These are phyloP conservation scores for Leptodactylus fallax DNA, from an alignment of 2,797 vertebrate species.

Conservation along the genomic window DNA sequence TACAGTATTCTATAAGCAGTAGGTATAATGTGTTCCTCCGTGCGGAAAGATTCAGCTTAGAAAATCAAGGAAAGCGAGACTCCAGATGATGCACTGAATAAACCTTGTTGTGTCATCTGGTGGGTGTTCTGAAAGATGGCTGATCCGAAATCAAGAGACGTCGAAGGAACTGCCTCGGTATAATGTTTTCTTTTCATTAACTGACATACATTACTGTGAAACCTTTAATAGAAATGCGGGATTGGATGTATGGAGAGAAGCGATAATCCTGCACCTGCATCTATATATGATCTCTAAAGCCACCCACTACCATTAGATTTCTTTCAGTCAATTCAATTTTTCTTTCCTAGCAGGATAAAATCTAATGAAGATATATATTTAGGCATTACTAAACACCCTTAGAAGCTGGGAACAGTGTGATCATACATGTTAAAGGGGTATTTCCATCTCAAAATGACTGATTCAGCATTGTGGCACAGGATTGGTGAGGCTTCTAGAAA, in stretches of 20 bases:
- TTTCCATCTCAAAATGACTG: too few relatives aligned
- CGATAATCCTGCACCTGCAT: neutral
- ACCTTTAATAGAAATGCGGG: neutral
- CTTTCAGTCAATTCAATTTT: too few relatives aligned
- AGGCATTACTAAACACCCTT: too few relatives aligned
- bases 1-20: neutral
- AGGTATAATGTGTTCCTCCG: neutral
- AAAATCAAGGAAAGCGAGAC: neutral
- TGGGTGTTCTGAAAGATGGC: neutral
- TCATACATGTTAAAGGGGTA: too few relatives aligned
- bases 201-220: neutral
- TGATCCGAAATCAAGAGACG: neutral
- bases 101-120: neutral
- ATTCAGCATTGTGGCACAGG: too few relatives aligned
- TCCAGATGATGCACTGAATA: neutral
- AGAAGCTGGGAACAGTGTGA: too few relatives aligned
- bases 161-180: too few relatives aligned
- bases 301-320: too few relatives aligned
- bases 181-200: neutral
- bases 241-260: neutral
- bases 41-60: neutral
- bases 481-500: too few relatives aligned
- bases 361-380: too few relatives aligned
- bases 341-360: too few relatives aligned
- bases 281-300: neutral